Conservation (phyloP, 2,888 invertebrate species). For the Standfussiana lucernea region DNA sequence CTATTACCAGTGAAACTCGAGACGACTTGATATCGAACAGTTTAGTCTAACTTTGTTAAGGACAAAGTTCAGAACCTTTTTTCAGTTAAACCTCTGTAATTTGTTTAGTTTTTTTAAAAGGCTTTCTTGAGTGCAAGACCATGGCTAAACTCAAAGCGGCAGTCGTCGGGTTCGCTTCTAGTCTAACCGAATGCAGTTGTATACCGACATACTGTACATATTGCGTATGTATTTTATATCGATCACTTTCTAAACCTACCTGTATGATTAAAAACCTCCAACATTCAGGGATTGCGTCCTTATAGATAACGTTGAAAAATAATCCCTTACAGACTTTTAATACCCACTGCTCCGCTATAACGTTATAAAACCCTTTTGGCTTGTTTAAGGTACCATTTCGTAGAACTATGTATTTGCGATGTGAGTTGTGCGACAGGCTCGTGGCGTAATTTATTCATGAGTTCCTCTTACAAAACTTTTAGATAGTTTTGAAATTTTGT, state of each 20-base stretch:
- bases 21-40: conserved; percentile 11
- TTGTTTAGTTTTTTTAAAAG: neutral
- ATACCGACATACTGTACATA: too few relatives aligned
- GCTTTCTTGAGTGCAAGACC: neutral
- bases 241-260: too few relatives aligned
- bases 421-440: neutral
- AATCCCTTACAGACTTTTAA: neutral
- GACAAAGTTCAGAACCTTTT: neutral
- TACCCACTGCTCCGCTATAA: neutral
- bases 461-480: conserved; percentile 35
- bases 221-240: too few relatives aligned
- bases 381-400: conserved; percentile 9
- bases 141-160: neutral
- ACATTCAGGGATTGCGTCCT: neutral
- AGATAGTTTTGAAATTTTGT: conserved; percentile 18
- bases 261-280: too few relatives aligned
- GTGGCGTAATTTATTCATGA: conserved; percentile 44
- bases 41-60: neutral
- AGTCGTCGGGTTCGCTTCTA: neutral
- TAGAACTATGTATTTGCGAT: neutral
- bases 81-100: neutral
- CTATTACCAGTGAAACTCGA: conserved; percentile 64
- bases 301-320: neutral
- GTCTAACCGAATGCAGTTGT: neutral
- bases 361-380: neutral